phyloP scores from a whole-genome alignment of 2,888 invertebrate species.

The Atrina japonica region DNA sequence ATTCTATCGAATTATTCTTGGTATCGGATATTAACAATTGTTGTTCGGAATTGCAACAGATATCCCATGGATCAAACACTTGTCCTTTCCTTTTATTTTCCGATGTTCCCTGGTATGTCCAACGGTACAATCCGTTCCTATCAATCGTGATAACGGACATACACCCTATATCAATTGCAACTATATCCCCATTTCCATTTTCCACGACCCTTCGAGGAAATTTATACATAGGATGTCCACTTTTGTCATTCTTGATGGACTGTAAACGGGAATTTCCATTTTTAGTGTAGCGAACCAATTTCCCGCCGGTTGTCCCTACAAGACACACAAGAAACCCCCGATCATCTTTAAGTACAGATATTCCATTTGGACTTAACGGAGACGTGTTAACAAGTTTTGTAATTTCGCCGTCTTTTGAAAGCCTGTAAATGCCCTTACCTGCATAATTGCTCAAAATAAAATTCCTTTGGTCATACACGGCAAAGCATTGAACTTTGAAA shows the following conservation, averaged over 20 bases:
- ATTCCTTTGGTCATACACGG: constrained; percentile 17
- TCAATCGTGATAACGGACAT: constrained; percentile 9
- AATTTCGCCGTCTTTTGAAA: constrained; percentile 4
- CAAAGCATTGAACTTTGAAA: constrained; percentile 21
- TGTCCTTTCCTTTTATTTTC: constrained; percentile 17
- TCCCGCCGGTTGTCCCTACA: constrained; percentile 21
- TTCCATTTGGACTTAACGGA: constrained; percentile 27
- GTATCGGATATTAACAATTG: constrained; percentile 18
- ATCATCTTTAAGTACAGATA: constrained; percentile 7
- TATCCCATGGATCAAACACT: constrained; percentile 25
- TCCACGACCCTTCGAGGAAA: constrained; percentile 17
- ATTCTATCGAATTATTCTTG: constrained; percentile 4
- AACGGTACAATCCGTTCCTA: constrained; percentile 1
- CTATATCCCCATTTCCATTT: constrained; percentile 13
- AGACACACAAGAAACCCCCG: constrained; percentile 18
- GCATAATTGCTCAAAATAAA: constrained; percentile 21
- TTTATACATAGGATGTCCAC: constrained; percentile 19
- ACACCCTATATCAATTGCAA: constrained; percentile 9
- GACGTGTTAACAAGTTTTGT: constrained; percentile 25
- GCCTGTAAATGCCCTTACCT: constrained; percentile 6
- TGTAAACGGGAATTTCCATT: constrained; percentile 13
- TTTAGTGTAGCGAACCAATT: constrained; percentile 17
- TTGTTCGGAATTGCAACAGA: constrained; percentile 2
- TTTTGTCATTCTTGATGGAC: constrained; percentile 19
- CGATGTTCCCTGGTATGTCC: constrained; percentile 20